These are phyloP conservation scores for Trachymyrmex cornetzi DNA, from an alignment of 1,140 invertebrate genomes.

Conservation along the genomic window DNA sequence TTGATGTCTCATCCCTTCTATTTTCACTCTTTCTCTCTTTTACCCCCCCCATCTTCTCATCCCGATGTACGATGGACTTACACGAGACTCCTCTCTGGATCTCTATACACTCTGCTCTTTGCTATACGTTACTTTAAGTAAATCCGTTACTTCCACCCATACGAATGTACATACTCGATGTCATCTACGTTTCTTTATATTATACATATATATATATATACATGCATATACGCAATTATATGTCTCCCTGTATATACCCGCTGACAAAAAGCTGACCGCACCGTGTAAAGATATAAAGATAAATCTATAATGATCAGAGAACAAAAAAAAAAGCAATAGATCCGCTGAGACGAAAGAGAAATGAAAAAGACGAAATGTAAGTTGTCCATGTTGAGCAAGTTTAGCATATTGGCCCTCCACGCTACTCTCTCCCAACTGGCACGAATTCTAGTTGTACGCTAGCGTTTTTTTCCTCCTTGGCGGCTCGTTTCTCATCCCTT, in stretches of 20 bases:
- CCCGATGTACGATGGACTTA: conserved; percentile 52
- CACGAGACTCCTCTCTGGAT: conserved; percentile 56
- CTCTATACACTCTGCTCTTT: conserved; percentile 41
- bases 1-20: neutral
- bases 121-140: conserved; percentile 45
- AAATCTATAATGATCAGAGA: conserved; percentile 19
- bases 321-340: conserved; percentile 72
- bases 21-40: neutral
- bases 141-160: conserved; percentile 55
- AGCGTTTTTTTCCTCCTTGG: conserved; percentile 73
- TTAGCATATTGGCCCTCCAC: conserved; percentile 83
- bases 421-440: conserved; percentile 86
- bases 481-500: conserved; percentile 58
- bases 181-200: conserved; percentile 58
- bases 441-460: conserved; percentile 83
- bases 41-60: conserved; percentile 29
- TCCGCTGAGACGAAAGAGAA: conserved; percentile 82
- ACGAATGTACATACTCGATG: conserved; percentile 62
- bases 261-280: conserved; percentile 42
- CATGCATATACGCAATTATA: conserved; percentile 67
- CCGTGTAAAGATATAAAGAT: conserved; percentile 59
- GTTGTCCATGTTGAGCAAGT: conserved; percentile 83
- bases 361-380: conserved; percentile 84
- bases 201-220: conserved; percentile 64
- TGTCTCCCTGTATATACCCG: conserved; percentile 62